Base-by-base conservation (phyloP, 2,797 vertebrate genomes). In the Picus viridis region DNA sequence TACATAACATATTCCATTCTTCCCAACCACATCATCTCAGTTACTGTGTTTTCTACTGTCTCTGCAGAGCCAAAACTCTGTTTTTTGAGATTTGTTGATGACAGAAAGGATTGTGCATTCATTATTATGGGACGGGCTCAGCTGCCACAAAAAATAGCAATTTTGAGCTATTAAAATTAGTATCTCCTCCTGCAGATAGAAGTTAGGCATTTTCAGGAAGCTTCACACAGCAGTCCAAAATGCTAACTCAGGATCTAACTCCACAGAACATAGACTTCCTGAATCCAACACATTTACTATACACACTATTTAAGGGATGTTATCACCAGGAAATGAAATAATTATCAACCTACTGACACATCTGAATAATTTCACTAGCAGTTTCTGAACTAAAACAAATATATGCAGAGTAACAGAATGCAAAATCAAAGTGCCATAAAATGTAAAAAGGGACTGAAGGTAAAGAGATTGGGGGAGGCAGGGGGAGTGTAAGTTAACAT, bases 351-450 rank as follows among this genome's bases (percentile, higher is more conserved):
- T 57, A 36, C 49, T 90, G 58, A 36, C 68, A 73, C 16, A 59
- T 76, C 58, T 71, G 77, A 88, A 39, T 88, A 86, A 84, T 41
- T 86, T 70, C 84, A 86, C 43, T 73, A 86, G 29, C 30, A 69
- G 82, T 73, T 92, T 79, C 69, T 79, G 84, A 89, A 47, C 39
- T 53, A 82, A 58, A 84, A 72, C 27, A 10, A 49, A 53, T 18
- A 49, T 2, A 3, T 24, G 27, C 34, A 87, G 84, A 19, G 18
- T 29, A 78, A 83, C 75, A 78, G 56, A 86, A 90, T 69, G 36
- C 8, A 76, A 84, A 92, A 41, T 14, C 11, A 12, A 41, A 41
- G 39, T 41, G 45, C 9, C 47, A 49, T 20, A 49, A 49, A 22
- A 49, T 49, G 9, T 9, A 43, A 16, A 43, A 43, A 47, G 47